Evolutionary conservation across 1,140 invertebrate species (phyloP), one percentile per base, ranked within the genome.

Genomic region (Dolichoris vasculosae): DNA sequence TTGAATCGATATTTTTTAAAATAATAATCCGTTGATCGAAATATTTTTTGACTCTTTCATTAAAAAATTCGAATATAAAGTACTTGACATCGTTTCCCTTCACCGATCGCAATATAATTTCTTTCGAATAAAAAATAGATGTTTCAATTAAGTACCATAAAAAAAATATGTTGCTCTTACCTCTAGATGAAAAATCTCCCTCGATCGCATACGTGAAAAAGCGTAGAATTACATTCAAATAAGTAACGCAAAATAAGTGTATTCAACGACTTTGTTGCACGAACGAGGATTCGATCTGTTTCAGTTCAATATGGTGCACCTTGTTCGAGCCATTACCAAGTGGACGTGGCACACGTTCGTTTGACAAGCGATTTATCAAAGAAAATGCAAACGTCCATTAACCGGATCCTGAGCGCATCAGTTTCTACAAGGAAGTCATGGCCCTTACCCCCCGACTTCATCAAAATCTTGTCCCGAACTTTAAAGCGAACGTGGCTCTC

Each of bases 321-420:
- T 32, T 71, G 2, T 23, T 48, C 30, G 30, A 46, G 64, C 51
- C 64, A 81, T 81, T 81, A 71, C 43, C 43, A 51, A 81, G 63
- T 69, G 59, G 30, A 30, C 46, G 20, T 63, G 81, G 69, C 69
- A 30, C 88, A 87, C 59, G 83, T 88, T 83, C 80, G 46, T 71
- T 78, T 89, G 88, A 89, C 87, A 90, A 88, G 76, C 84, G 85
- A 90, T 88, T 90, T 88, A 85, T 90, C 88, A 89, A n/a, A 43
- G 69, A 73, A 73, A 73, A 67, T 87, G 87, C 83, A 84, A 90
- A 59, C 77, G 43, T 73, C 83, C 85, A 89, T 89, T 89, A 90
- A 88, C 38, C 35, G 51, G 51, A 78, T 78, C 32, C 35, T 38
- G n/a, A 26, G n/a, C 51, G 32, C 76, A 40, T 63, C 23, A 26